Conservation (phyloP, 2,113 vertebrate species). For the Geococcyx californianus region DNA sequence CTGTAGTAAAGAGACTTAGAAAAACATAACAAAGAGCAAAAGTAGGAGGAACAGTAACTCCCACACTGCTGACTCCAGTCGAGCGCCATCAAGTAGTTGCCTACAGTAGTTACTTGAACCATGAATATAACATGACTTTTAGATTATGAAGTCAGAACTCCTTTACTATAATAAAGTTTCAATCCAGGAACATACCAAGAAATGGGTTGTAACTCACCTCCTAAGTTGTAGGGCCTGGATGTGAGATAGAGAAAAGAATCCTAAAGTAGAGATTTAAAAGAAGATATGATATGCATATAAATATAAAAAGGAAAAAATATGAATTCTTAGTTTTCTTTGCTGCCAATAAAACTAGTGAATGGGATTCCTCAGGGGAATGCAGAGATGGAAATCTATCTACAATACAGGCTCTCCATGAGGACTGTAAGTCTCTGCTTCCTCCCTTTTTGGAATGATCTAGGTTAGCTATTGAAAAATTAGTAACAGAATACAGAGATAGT, state of each 20-base stretch:
- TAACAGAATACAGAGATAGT: neutral
- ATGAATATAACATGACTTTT: neutral
- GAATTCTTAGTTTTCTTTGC: neutral
- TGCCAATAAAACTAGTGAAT: neutral
- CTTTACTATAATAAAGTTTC: neutral
- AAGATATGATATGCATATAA: neutral
- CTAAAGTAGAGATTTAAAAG: neutral
- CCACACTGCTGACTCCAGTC: neutral
- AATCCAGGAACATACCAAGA: neutral
- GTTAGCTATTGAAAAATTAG: neutral
- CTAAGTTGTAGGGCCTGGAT: neutral
- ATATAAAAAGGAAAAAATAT: neutral
- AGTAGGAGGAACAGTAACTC: neutral
- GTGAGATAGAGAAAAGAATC: neutral
- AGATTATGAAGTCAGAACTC: neutral
- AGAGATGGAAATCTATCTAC: neutral
- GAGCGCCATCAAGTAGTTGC: neutral
- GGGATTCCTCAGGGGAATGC: neutral
- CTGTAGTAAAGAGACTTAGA: neutral
- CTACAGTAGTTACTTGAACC: neutral
- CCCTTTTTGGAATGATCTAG: neutral
- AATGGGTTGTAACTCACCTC: neutral
- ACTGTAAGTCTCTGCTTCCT: neutral
- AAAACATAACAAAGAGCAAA: neutral
- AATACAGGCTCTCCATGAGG: neutral